These are phyloP conservation scores for Frieseomelitta varia DNA, from an alignment of 1,140 invertebrate genomes.

Conservation along the genomic window DNA sequence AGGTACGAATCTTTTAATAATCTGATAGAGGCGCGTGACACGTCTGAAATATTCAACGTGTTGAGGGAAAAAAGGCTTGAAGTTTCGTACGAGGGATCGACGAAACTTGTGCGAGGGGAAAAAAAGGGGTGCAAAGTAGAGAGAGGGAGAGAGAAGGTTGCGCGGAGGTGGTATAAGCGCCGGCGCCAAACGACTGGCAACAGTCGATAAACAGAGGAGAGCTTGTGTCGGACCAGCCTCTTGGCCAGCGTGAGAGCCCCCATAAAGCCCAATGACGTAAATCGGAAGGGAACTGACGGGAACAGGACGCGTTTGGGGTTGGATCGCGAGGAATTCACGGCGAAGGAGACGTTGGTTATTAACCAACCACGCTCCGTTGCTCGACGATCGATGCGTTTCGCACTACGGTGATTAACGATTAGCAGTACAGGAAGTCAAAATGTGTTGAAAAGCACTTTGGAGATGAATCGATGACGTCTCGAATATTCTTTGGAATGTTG, in stretches of 20 bases:
- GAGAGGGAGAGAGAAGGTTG: not conserved
- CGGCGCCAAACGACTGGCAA: slow-evolving; percentile 3
- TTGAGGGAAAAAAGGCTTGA: not conserved
- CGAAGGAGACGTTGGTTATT: slow-evolving; percentile 10
- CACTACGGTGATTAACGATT: not conserved
- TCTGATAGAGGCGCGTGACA: not conserved
- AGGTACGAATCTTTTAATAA: not conserved
- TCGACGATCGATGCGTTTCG: not conserved
- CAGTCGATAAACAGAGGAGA: slow-evolving; percentile 20
- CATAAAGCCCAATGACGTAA: slow-evolving; percentile 26
- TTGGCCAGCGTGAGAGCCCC: not conserved
- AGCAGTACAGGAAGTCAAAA: no score
- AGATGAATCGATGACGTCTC: no score
- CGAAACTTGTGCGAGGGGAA: not conserved
- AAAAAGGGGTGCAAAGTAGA: not conserved
- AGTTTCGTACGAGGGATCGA: not conserved
- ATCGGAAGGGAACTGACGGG: slow-evolving; percentile 12
- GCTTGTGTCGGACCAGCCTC: not conserved
- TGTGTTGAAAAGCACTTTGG: no score
- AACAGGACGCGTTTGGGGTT: slow-evolving; percentile 13
- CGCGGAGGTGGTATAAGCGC: not conserved
- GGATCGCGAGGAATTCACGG: not conserved
- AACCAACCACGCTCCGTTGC: slow-evolving; percentile 5
- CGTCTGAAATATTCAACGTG: not conserved
- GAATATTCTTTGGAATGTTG: not conserved